Evolutionary conservation across 2,797 vertebrate species (phyloP).

Genomic region (Lacerta agilis): DNA sequence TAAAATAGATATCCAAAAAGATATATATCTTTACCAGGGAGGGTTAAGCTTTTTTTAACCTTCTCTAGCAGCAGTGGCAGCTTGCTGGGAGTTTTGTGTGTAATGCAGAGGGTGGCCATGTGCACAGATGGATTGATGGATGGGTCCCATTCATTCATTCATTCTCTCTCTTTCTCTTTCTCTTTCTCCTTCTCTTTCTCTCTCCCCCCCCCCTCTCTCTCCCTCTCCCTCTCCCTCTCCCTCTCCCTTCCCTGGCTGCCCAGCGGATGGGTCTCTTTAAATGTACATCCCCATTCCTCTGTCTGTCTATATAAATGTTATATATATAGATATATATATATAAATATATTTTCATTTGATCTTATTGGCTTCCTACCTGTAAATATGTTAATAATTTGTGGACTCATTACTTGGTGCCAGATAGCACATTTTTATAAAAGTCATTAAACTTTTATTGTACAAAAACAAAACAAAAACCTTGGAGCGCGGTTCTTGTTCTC

Average conservation of each 20-base stretch:
- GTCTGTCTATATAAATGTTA: conserved; percentile 43
- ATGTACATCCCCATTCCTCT: conserved; percentile 13
- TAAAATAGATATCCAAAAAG: conserved; percentile 8
- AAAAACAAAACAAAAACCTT: conserved; percentile 44
- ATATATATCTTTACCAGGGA: conserved; percentile 16
- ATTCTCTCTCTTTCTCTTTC: background rate
- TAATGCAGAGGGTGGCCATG: background rate
- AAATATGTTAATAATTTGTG: conserved; percentile 76
- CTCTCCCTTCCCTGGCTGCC: background rate
- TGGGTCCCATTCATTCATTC: background rate
- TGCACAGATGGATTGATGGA: background rate
- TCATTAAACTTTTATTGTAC: conserved; percentile 80
- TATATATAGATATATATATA: conserved; percentile 44
- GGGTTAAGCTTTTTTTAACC: conserved; percentile 12
- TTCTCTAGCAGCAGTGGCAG: conserved; percentile 7
- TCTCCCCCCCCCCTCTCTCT: background rate
- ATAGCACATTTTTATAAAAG: conserved; percentile 79
- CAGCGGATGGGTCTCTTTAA: background rate
- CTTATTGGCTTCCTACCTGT: conserved; percentile 57
- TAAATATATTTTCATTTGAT: conserved; percentile 49
- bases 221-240: too few relatives aligned
- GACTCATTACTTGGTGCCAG: conserved; percentile 62
- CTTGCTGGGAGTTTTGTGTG: conserved; percentile 13
- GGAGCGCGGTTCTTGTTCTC: background rate
- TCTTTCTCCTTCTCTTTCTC: too few relatives aligned